phyloP scores from a whole-genome alignment of 30 jellyfish, hydroid and myxozoan genomes.

The Sanderia malayensis region DNA sequence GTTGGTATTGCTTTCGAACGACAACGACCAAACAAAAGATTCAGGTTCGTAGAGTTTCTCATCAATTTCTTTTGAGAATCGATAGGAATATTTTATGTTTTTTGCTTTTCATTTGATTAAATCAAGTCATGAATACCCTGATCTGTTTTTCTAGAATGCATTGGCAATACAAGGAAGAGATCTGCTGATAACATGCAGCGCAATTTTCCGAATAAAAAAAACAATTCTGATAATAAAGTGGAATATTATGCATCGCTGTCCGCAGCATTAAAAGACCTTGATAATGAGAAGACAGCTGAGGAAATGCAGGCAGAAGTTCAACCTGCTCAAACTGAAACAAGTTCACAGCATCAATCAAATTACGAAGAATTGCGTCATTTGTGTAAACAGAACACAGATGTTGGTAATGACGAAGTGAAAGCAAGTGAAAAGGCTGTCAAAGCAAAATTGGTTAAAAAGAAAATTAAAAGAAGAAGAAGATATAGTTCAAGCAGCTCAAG shows the following conservation, averaged over 20 bases:
- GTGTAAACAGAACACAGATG: neutral
- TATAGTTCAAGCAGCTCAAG: constrained; percentile 18
- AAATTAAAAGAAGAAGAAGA: neutral
- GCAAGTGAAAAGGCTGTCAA: neutral
- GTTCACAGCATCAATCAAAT: neutral
- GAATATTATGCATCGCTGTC: neutral
- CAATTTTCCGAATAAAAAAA: constrained; percentile 16
- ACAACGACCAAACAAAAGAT: too few species aligned
- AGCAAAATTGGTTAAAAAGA: neutral
- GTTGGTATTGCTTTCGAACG: constrained; percentile 13
- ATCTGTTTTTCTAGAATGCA: too few species aligned
- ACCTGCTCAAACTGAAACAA: neutral
- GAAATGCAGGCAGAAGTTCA: neutral
- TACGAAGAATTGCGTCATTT: neutral
- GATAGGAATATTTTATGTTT: too few species aligned
- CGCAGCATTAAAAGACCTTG: neutral
- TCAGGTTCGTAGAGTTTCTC: too few species aligned
- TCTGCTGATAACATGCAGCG: neutral
- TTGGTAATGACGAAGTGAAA: neutral
- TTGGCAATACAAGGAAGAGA: constrained; percentile 2
- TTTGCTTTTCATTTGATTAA: too few species aligned
- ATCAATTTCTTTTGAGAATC: too few species aligned
- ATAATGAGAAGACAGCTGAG: neutral
- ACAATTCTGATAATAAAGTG: neutral
- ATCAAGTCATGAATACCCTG: too few species aligned